Evolutionary conservation across 2,797 vertebrate species (phyloP).

Genomic region (Oophaga sylvatica): DNA sequence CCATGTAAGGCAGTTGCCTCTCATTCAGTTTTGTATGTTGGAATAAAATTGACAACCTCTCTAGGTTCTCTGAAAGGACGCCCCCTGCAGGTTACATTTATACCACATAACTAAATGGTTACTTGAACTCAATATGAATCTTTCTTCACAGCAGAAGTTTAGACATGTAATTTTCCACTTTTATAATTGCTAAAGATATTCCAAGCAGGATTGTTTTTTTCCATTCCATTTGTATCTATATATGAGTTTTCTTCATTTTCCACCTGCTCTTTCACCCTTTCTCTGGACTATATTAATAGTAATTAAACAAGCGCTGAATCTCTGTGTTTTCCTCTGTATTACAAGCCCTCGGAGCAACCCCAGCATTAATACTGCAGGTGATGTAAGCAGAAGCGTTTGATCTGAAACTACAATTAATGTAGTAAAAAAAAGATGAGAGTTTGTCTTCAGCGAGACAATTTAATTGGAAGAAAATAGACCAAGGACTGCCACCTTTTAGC

Average conservation of each 20-base stretch:
- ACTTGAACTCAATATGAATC: conserved; percentile 18
- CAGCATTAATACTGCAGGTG: conserved; percentile 44
- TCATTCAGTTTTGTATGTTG: background rate
- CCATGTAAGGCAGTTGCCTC: background rate
- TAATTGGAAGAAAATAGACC: conserved; percentile 61
- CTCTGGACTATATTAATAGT: conserved; percentile 36
- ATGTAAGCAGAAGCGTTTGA: conserved; percentile 41
- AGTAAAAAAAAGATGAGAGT: conserved; percentile 45
- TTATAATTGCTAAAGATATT: background rate
- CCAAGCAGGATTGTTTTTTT: background rate
- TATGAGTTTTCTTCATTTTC: conserved; percentile 17
- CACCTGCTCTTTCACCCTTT: conserved; percentile 1
- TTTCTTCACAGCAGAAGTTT: conserved; percentile 13
- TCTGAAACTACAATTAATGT: conserved; percentile 54
- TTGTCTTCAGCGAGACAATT: conserved; percentile 57
- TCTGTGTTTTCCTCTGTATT: background rate
- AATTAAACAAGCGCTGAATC: conserved; percentile 12
- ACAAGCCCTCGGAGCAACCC: conserved; percentile 15
- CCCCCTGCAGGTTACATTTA: background rate
- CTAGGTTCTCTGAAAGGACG: background rate
- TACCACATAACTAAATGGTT: background rate
- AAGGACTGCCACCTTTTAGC: conserved; percentile 57
- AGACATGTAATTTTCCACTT: background rate
- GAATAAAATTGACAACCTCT: background rate
- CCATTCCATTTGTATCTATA: background rate